Evolutionary conservation across 2,888 invertebrate species (phyloP), one percentile per base, ranked within the genome.

Genomic region (Nasonia oneida): DNA sequence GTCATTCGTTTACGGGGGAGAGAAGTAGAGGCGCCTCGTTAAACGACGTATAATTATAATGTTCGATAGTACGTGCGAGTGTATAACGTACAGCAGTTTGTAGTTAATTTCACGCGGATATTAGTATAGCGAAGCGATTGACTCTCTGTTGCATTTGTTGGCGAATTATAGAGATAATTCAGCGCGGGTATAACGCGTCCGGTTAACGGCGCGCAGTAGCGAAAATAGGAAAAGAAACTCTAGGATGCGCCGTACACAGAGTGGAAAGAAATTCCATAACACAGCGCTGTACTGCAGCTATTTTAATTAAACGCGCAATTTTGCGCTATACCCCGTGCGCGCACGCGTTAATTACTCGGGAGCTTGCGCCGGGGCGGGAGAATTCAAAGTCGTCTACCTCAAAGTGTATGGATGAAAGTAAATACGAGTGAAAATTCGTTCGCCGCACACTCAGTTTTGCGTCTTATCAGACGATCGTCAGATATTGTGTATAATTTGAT

Each of bases 271-370:
- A 47, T 47, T 47, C 12, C 47, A 47, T 47, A 47, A 47, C 12
- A 47, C 12, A 47, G 12, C 29, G n/a, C 29, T 23, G 29, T 74
- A 33, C 12, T 15, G 33, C 4, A 0, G 50, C 4, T 53, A 76
- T 53, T 76, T 76, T 76, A 76, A 76, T 76, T 76, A 50, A 76
- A 76, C 47, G 47, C 14, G 75, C 15, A 76, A 76, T 18, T 76
- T 53, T 37, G 14, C 75, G 33, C n/a, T 74, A 15, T 29, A 29
- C 1, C 0, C 29, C 29, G 29, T 23, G 23, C 23, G 23, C 23
- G 23, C 23, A 23, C 23, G 57, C n/a, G 29, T n/a, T 10, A 47
- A 23, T 8, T 47, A 74, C 39, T 47, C 37, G 18, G 33, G 37
- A 71, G 50, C 12, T 29, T 29, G 29, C 15, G 8, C 47, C 47